These are phyloP conservation scores for Paedocypris sp. DNA, from an alignment of 2,113 vertebrate species.

Conservation along the genomic window DNA sequence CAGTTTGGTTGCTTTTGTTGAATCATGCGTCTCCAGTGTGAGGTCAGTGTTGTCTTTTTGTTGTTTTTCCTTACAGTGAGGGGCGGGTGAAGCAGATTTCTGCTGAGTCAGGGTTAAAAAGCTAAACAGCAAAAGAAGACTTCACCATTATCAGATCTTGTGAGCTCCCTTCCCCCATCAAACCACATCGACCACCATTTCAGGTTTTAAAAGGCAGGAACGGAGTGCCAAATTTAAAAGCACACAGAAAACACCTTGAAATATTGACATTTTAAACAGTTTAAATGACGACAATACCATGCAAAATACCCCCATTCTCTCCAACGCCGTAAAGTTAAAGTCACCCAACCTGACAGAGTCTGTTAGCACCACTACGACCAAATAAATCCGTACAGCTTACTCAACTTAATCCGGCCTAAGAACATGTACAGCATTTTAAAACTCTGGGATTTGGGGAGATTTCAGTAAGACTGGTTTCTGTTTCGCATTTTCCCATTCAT, in stretches of 20 bases:
- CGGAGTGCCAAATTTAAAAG: neutral
- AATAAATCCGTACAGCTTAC: slow-evolving; percentile 32
- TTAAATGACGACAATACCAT: too few species aligned
- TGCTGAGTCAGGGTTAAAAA: slow-evolving; percentile 40
- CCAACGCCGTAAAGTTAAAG: slow-evolving; percentile 5
- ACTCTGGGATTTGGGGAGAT: slow-evolving; percentile 28
- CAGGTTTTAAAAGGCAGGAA: slow-evolving; percentile 34
- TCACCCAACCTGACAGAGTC: slow-evolving; percentile 1
- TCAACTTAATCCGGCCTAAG: slow-evolving; percentile 28
- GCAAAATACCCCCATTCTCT: neutral
- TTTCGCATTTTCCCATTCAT: slow-evolving; percentile 8
- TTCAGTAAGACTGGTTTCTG: slow-evolving; percentile 26
- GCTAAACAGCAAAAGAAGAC: slow-evolving; percentile 32
- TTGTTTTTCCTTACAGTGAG: neutral
- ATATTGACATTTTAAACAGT: neutral
- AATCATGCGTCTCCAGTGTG: neutral
- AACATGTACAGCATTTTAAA: slow-evolving; percentile 30
- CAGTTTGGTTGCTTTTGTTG: too few species aligned
- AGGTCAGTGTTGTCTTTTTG: neutral
- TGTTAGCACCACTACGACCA: slow-evolving; percentile 18
- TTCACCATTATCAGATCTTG: slow-evolving; percentile 34
- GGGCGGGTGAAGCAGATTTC: slow-evolving; percentile 16
- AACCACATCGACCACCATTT: slow-evolving; percentile 32
- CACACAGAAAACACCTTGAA: neutral
- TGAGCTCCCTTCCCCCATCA: slow-evolving; percentile 23